Evolutionary conservation across 2,113 vertebrate genomes (phyloP).

Genomic region (Nerophis ophidion): DNA sequence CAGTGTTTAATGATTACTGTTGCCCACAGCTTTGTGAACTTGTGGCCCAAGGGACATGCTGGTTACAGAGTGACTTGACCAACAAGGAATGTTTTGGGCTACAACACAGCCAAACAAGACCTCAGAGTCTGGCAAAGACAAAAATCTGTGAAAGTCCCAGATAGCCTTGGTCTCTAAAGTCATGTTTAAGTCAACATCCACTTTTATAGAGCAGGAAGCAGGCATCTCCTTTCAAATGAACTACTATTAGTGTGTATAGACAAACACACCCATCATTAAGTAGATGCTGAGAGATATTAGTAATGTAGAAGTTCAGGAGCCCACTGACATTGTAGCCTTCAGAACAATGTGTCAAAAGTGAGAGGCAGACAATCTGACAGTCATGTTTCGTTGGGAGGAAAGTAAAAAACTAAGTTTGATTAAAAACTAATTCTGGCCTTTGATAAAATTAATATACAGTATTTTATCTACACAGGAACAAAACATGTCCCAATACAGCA

Average conservation of each 20-base stretch:
- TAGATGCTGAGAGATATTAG: neutral
- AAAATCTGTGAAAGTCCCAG: slow-evolving; percentile 20
- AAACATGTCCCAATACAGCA: slow-evolving; percentile 4
- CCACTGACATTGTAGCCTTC: no score
- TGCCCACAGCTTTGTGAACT: slow-evolving; percentile 37
- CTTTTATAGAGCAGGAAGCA: no score
- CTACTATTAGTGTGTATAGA: neutral
- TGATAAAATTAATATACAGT: slow-evolving; percentile 4
- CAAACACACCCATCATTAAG: neutral
- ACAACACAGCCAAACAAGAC: slow-evolving; percentile 43
- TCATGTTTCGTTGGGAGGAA: neutral
- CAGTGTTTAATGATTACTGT: slow-evolving; percentile 22
- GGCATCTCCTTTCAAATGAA: no score
- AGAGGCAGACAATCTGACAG: no score
- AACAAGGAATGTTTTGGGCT: slow-evolving; percentile 58
- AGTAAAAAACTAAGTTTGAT: neutral
- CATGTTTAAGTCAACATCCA: slow-evolving; percentile 14
- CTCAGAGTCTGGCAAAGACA: slow-evolving; percentile 16
- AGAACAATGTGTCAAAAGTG: no score
- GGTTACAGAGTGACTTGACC: slow-evolving; percentile 58
- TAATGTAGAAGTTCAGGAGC: neutral
- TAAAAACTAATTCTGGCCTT: neutral
- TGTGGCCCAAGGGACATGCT: slow-evolving; percentile 39
- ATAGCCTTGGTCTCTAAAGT: slow-evolving; percentile 13
- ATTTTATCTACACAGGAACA: slow-evolving; percentile 12